A percentile compares a stretch with the other conserved stretches of the same genome.
Evolutionary conservation across 2,888 invertebrate genomes (phyloP).

Genomic region (Ypsolopha sequella): DNA sequence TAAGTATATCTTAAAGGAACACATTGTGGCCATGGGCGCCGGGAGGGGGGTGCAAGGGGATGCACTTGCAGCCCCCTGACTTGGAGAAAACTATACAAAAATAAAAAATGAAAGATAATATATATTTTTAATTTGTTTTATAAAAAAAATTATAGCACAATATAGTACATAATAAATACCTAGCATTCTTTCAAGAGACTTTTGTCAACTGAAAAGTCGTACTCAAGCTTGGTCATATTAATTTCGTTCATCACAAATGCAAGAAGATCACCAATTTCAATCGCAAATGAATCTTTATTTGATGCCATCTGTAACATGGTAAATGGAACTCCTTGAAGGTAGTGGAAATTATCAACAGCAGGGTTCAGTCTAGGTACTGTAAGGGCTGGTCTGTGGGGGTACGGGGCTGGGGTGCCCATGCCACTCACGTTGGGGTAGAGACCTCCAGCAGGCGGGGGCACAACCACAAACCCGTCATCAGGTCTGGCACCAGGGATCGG

Average conservation of each 20-base stretch:
- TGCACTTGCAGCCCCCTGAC: too few relatives aligned
- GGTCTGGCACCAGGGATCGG: conserved; percentile 53
- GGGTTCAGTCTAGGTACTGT: conserved; percentile 21
- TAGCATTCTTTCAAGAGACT: conserved; percentile 66
- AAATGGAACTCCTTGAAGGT: conserved; percentile 70
- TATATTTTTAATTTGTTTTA: too few relatives aligned
- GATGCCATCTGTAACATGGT: conserved; percentile 53
- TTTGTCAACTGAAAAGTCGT: conserved; percentile 66
- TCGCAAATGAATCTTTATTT: conserved; percentile 57
- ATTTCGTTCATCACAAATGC: conserved; percentile 62
- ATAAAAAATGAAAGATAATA: too few relatives aligned
- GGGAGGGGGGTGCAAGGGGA: too few relatives aligned
- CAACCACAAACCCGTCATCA: conserved; percentile 53
- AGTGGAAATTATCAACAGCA: conserved; percentile 48
- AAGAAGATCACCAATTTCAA: conserved; percentile 61
- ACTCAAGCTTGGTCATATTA: conserved; percentile 47
- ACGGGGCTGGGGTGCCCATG: conserved; percentile 15
- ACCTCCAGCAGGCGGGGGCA: conserved; percentile 27
- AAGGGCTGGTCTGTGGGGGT: conserved; percentile 37
- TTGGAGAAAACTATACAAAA: too few relatives aligned
- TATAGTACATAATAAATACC: conserved; percentile 4
- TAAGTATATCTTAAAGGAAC: too few relatives aligned
- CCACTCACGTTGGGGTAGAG: conserved; percentile 45
- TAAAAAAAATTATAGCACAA: too few relatives aligned
- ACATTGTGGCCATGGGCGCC: too few relatives aligned